phyloP scores from a whole-genome alignment of 2,888 invertebrate genomes.

The Macaria notata region DNA sequence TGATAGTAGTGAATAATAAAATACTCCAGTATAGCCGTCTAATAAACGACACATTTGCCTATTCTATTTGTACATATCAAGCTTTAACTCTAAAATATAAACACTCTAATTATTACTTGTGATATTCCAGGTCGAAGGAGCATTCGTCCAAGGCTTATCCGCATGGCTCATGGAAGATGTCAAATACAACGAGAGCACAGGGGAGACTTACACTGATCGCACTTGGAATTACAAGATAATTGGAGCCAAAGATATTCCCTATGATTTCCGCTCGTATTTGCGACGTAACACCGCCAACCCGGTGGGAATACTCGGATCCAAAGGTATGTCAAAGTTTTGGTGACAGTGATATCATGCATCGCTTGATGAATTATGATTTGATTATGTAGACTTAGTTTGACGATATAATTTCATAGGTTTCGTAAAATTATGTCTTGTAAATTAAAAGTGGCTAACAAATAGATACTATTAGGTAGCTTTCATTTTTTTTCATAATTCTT shows the following conservation, averaged over 20 bases:
- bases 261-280: constrained; percentile 50
- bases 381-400: too few relatives aligned
- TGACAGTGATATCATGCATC: neutral
- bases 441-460: too few relatives aligned
- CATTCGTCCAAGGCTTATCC: constrained; percentile 73
- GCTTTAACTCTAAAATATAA: too few relatives aligned
- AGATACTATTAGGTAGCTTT: too few relatives aligned
- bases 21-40: too few relatives aligned
- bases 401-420: too few relatives aligned
- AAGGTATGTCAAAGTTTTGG: constrained; percentile 39
- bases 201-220: constrained; percentile 48
- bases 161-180: constrained; percentile 47
- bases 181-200: constrained; percentile 41
- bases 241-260: constrained; percentile 52
- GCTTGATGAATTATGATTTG: neutral
- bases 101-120: too few relatives aligned
- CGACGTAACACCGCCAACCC: constrained; percentile 45
- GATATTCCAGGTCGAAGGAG: constrained; percentile 81
- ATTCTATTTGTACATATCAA: too few relatives aligned
- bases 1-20: too few relatives aligned
- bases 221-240: constrained; percentile 55
- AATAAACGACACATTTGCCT: too few relatives aligned
- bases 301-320: constrained; percentile 54
- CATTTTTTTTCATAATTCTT: too few relatives aligned
- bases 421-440: too few relatives aligned